phyloP scores from a whole-genome alignment of 2,888 invertebrate species.

The Melinopterus prodromus region DNA sequence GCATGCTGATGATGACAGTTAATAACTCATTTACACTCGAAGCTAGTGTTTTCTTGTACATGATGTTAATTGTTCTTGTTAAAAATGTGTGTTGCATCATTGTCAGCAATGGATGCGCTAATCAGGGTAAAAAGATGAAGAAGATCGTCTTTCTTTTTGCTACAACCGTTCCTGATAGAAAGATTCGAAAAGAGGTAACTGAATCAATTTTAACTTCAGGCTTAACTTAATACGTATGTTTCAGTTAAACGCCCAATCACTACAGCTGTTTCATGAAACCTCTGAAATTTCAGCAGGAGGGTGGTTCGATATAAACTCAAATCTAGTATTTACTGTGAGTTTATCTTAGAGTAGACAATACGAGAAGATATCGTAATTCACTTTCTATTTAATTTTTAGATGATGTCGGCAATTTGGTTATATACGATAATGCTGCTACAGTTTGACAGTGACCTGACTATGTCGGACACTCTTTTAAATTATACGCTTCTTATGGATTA shows the following conservation, averaged over 20 bases:
- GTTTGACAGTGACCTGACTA: neutral
- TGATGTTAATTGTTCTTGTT: neutral
- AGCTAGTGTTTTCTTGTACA: neutral
- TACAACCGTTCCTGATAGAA: neutral
- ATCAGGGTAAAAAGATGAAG: neutral
- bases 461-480: neutral
- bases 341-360: neutral
- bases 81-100: neutral
- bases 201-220: neutral
- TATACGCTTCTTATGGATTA: neutral
- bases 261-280: neutral
- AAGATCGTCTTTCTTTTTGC: neutral
- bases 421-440: neutral
- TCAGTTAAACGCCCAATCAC: neutral
- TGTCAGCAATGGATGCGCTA: neutral
- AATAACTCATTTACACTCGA: neutral
- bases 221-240: neutral
- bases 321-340: neutral
- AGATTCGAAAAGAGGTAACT: neutral
- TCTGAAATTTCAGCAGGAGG: neutral
- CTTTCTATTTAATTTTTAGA: neutral
- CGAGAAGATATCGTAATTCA: neutral
- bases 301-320: neutral
- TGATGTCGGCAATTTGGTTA: neutral
- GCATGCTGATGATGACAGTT: neutral